Evolutionary conservation across 1,140 invertebrate genomes (phyloP).

Genomic region (Drosophila ironensis): DNA sequence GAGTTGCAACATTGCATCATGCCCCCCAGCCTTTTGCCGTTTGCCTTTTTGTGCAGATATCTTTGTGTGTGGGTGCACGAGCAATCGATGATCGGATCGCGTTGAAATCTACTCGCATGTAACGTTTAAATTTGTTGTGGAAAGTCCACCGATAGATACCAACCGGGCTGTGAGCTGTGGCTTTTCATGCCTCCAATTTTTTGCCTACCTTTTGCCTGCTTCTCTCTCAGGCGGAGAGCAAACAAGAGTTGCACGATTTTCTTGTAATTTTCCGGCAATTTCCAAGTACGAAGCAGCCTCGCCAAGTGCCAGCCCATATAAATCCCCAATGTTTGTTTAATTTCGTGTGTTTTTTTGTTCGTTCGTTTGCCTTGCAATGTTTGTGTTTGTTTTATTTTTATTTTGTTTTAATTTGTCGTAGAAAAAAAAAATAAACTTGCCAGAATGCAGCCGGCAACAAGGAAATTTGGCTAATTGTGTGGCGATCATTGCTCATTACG

Average conservation of each 20-base stretch:
- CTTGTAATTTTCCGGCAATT: conserved; percentile 77
- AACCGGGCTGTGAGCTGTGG: conserved; percentile 19
- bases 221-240: conserved; percentile 41
- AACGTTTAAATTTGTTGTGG: conserved; percentile 77
- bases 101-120: conserved; percentile 79
- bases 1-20: conserved; percentile 54
- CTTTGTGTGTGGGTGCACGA: conserved; percentile 62
- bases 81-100: conserved; percentile 69
- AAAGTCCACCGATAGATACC: conserved; percentile 10
- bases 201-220: background rate
- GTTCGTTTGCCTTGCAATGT: conserved; percentile 9
- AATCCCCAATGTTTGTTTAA: conserved; percentile 75
- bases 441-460: conserved; percentile 16
- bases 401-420: conserved; percentile 74
- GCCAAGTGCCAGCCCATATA: conserved; percentile 52
- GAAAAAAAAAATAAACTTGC: conserved; percentile 59
- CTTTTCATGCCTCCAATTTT: conserved; percentile 41
- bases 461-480: conserved; percentile 75
- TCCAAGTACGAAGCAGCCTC: conserved; percentile 38
- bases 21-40: conserved; percentile 22
- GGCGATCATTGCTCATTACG: conserved; percentile 77
- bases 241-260: conserved; percentile 78
- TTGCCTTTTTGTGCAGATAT: conserved; percentile 3
- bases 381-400: conserved; percentile 20
- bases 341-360: conserved; percentile 58